phyloP scores from a whole-genome alignment of 2,888 invertebrate genomes.

The Metacarcinus magister region DNA sequence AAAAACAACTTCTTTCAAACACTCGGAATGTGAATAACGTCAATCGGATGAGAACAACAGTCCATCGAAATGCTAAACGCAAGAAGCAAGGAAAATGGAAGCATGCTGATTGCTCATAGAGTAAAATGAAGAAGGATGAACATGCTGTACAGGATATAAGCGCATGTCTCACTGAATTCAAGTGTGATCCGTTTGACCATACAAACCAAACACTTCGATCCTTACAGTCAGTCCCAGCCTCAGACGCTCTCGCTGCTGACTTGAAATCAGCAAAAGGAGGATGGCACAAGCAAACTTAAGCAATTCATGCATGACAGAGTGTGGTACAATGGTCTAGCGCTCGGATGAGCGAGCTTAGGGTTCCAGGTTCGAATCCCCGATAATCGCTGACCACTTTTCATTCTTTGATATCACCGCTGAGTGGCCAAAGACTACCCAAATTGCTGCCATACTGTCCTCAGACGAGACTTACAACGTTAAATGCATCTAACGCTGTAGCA shows the following conservation, averaged over 20 bases:
- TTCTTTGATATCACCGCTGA: too few species aligned
- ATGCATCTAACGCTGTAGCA: too few species aligned
- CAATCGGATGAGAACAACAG: not conserved
- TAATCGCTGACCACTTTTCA: too few species aligned
- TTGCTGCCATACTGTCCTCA: too few species aligned
- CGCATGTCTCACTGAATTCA: not conserved
- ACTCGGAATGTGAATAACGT: constrained; percentile 47
- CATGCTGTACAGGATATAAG: not conserved
- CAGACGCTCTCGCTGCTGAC: not conserved
- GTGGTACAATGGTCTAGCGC: too few species aligned
- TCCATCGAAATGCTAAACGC: constrained; percentile 64
- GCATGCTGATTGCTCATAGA: not conserved
- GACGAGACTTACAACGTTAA: too few species aligned
- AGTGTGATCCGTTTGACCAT: constrained; percentile 47
- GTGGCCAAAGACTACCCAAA: too few species aligned
- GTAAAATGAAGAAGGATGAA: constrained; percentile 52
- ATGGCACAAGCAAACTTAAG: constrained; percentile 8
- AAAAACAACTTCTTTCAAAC: constrained; percentile 8
- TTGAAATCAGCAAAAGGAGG: not conserved
- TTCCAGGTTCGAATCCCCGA: too few species aligned
- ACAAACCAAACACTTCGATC: constrained; percentile 13
- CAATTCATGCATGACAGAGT: not conserved
- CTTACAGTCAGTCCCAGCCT: constrained; percentile 53
- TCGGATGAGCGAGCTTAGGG: too few species aligned
- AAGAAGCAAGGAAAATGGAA: not conserved